Base-by-base conservation (phyloP, 2,888 invertebrate species). In the Dicranocentrus wangi region DNA sequence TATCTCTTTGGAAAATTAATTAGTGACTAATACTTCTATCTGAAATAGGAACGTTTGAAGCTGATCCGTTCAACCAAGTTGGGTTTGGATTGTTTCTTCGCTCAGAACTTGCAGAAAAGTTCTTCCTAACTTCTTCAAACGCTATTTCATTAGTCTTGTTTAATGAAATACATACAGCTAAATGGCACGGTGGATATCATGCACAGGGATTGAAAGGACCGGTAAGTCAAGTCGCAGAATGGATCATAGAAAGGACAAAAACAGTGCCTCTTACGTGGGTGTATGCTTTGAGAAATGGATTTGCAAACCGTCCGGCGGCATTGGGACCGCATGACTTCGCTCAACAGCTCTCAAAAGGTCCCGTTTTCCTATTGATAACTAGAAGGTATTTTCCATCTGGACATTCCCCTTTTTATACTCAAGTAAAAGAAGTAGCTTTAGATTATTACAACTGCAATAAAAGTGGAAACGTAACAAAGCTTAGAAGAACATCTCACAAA, bases 101-200 rank as follows among this genome's bases (percentile, higher is more conserved):
- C 17, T 79, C 63, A 2, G 73, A 82, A 19, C 69, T 86, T 21
- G 86, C 85, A 15, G 84, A 84, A 60, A 86, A 86, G 65, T 86
- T 83, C 60, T 86, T 84, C 55, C 58, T 86, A 7, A 82, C 83
- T 0, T 84, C 85, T 0, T 82, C 86, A 5, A 86, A 85, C 53
- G 78, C 85, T n/a, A 86, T 86, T 43, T 86, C 86, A n/a, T 51
- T 86, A 51, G 84, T 86, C 2, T 55, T 86, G 15, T 86, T 86
- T 27, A 86, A 86, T 79, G 86, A 86, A 68, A 86, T 86, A 69
- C 86, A 86, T 43, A 86, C 86, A 0, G 86, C 86, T 3, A 86
- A 86, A 81, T 86, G 86, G 86, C 81, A 84, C 47, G 84, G 85
- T 8, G 80, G 81, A n/a, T 70, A 79, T 53, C 73, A 75, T n/a